Base-by-base conservation (phyloP, 2,797 vertebrate species). In the Catamblyrhynchus diadema region DNA sequence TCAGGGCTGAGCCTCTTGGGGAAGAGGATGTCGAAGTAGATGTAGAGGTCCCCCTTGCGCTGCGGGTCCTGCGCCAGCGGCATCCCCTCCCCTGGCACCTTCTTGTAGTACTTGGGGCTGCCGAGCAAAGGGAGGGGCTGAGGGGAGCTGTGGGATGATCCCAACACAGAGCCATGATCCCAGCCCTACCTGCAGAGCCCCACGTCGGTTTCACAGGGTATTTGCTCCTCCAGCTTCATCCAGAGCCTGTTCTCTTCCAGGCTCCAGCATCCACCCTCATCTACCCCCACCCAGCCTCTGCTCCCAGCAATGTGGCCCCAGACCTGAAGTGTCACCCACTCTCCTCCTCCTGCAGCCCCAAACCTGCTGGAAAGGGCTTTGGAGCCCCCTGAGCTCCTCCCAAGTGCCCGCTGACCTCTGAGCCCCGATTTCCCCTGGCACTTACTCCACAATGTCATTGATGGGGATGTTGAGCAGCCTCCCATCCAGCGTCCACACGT, bases 391-490 rank as follows among this genome's bases (percentile, higher is more conserved):
- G 8, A 24, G 48, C 10, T 75, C 41, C n/a, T 45, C 48, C 67
- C 7, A 10, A 30, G n/a, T 2, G 45, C 47, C 5, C 62, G 21
- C 32, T 16, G 3, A 12, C 9, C 33, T 19, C 42, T 41, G 41
- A 41, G 41, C 17, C 12, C 24, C 32, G 0, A 1, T 8, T 24
- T 15, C 25, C 28, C 61, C 6, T 0, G 0, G 35, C 65, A 98
- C 99, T 99, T 95, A 99, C 99, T 99, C 98, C 72, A 99, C 98
- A 7, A 99, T 98, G 84, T 99, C 98, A 9, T 99, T 99, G 96
- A 99, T 94, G 47, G 99, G 99, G 93, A 99, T 98, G 92, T 97
- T 98, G 78, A 99, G 98, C 18, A 99, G 96, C 72, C 98, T 97
- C 95, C 98, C 98, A 72, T 99, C 99, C 81, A 99, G 97, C 3